Percentiles rank a stretch among this genome's conserved stretches.
Evolutionary conservation across 2,113 vertebrate species (phyloP).

Genomic region (Hippopotamus amphibius): DNA sequence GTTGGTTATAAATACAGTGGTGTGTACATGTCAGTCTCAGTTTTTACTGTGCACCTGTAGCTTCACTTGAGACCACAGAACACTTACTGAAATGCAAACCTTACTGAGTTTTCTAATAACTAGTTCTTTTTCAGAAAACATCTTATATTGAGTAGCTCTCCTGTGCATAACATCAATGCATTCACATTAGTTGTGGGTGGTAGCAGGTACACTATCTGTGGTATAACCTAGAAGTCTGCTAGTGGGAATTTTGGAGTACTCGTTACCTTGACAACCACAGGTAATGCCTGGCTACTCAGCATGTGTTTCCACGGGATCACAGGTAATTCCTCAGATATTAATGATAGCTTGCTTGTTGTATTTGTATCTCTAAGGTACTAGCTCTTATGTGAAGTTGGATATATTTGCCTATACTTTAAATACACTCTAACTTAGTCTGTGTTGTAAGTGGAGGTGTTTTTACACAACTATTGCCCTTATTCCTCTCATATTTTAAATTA

Average conservation of each 20-base stretch:
- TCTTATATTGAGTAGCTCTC: background rate
- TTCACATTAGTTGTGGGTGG: background rate
- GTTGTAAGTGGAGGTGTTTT: background rate
- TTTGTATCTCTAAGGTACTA: background rate
- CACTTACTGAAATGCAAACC: background rate
- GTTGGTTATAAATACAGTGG: background rate
- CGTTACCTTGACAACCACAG: slow-evolving; percentile 65
- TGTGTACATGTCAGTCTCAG: background rate
- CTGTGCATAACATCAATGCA: background rate
- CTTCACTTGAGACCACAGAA: background rate
- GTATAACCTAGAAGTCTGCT: background rate
- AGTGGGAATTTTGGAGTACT: background rate
- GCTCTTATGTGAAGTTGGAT: background rate
- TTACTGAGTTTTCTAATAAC: background rate
- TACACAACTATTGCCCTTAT: background rate
- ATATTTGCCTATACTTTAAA: background rate
- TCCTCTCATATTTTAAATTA: background rate
- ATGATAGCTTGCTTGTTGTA: slow-evolving; percentile 37
- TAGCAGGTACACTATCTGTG: background rate
- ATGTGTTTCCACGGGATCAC: background rate
- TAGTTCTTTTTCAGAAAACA: background rate
- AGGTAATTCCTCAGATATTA: slow-evolving; percentile 44
- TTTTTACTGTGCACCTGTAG: background rate
- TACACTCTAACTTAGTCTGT: background rate
- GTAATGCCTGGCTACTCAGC: slow-evolving; percentile 10